Percentiles rank a stretch among this genome's conserved stretches.
Evolutionary conservation across 2,113 vertebrate species (phyloP).

Genomic region (Dascyllus trimaculatus): DNA sequence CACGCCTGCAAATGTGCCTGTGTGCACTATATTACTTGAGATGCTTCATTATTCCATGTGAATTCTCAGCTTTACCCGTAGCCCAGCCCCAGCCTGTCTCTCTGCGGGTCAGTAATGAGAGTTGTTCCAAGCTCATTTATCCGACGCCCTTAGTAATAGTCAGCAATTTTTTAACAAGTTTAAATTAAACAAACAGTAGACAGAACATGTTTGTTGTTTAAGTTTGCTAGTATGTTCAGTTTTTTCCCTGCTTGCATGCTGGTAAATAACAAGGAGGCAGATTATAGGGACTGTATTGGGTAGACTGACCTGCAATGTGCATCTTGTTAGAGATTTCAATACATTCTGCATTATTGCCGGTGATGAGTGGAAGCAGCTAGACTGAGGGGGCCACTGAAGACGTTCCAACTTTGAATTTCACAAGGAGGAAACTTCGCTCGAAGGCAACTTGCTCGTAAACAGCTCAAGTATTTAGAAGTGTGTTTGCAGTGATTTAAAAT

Average conservation of each 20-base stretch:
- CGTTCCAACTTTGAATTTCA: conserved; percentile 29
- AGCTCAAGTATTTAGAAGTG: conserved; percentile 46
- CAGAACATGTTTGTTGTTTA: conserved; percentile 14
- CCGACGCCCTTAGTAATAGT: conserved; percentile 46
- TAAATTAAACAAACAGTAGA: conserved; percentile 57
- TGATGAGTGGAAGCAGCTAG: conserved; percentile 19
- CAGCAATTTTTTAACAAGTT: conserved; percentile 61
- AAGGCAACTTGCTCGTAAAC: conserved; percentile 48
- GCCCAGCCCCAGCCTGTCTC: conserved; percentile 37
- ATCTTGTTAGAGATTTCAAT: conserved; percentile 35
- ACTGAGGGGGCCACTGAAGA: conserved; percentile 19
- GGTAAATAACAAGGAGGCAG: conserved; percentile 32
- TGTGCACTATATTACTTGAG: conserved; percentile 39
- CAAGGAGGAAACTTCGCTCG: conserved; percentile 23
- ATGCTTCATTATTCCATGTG: conserved; percentile 53
- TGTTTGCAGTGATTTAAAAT: conserved; percentile 57
- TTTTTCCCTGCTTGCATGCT: conserved; percentile 19
- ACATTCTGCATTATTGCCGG: conserved; percentile 23
- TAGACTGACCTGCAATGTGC: conserved; percentile 13
- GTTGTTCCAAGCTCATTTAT: conserved; percentile 55
- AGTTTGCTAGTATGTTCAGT: conserved; percentile 29
- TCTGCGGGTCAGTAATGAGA: conserved; percentile 71
- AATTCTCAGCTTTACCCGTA: conserved; percentile 57
- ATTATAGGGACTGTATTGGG: conserved; percentile 27
- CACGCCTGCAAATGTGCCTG: conserved; percentile 16